Base-by-base conservation (phyloP, 2,113 vertebrate genomes). In the Calyptomena viridis region DNA sequence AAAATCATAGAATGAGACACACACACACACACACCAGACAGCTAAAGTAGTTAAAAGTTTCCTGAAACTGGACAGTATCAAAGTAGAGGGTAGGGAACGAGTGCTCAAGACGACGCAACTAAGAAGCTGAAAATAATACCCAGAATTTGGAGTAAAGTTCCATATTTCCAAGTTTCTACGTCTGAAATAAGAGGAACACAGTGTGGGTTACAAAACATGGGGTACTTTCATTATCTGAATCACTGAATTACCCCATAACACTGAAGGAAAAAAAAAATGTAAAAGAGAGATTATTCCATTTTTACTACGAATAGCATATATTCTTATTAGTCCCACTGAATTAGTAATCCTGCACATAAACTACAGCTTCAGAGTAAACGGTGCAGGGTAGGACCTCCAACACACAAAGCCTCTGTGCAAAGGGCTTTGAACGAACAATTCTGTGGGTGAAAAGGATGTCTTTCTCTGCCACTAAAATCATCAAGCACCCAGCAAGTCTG, bases 401-500 rank as follows among this genome's bases (percentile, higher is more conserved):
- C 3, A 8, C 47, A 14, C 14, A 20, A 46, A 46, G 44, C 44
- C n/a, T 59, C 3, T 1, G 33, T 0, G 0, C 37, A 62, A 20
- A 87, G 75, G 44, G 28, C 52, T 90, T 35, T 0, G 2, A 52
- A 68, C 0, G 0, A 69, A 53, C 47, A 64, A 4, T 10, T 16
- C 42, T 40, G 30, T 3, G 20, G 23, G 37, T n/a, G n/a, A 60
- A 66, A 62, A 82, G 11, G 23, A 72, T 0, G 0, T 27, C 49
- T 16, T 90, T 30, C 67, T 58, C 72, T 50, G 39, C 31, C 44
- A 35, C 59, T 44, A 47, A 87, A 96, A 88, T 46, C 42, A 53
- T 2, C 50, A 30, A 67, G 73, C 33, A 44, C 11, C 33, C 63
- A 90, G 22, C 4, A 80, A 74, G 31, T 8, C 47, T 2, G 31